These are phyloP conservation scores for Vanessa cardui DNA, from an alignment of 2,888 invertebrate species.

Conservation along the genomic window DNA sequence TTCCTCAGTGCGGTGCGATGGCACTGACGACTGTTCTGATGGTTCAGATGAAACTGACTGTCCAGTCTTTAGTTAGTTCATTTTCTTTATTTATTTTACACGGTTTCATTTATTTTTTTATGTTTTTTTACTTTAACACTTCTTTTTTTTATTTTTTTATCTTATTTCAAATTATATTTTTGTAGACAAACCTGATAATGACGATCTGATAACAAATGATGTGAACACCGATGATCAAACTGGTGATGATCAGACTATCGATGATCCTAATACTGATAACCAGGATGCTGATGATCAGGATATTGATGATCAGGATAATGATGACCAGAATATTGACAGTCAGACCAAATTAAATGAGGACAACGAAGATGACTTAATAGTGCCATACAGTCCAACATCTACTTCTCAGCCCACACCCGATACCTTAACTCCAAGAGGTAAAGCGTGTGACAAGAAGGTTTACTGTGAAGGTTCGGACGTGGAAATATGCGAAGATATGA, in stretches of 20 bases:
- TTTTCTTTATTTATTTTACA: conserved; percentile 8
- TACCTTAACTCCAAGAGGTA: no score
- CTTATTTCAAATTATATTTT: conserved; percentile 18
- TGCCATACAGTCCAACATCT: neutral
- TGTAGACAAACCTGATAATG: neutral
- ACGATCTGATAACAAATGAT: no score
- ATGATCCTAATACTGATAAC: neutral
- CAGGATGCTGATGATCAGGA: neutral
- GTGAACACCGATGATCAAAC: neutral
- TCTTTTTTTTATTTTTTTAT: neutral
- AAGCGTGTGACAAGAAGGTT: neutral
- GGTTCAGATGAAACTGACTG: conserved; percentile 66
- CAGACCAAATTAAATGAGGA: neutral
- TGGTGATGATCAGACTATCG: neutral
- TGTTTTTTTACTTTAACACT: neutral
- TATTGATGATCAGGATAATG: neutral
- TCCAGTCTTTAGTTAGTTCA: conserved; percentile 40
- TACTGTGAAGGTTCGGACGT: no score
- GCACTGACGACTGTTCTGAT: conserved; percentile 70
- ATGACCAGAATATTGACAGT: neutral
- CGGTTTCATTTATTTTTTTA: neutral
- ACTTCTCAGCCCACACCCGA: neutral
- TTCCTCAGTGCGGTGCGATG: conserved; percentile 67
- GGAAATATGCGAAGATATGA: neutral
- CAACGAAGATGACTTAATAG: neutral